Base-by-base conservation (phyloP, 2,888 invertebrate genomes). In the Stratiomys singularior region DNA sequence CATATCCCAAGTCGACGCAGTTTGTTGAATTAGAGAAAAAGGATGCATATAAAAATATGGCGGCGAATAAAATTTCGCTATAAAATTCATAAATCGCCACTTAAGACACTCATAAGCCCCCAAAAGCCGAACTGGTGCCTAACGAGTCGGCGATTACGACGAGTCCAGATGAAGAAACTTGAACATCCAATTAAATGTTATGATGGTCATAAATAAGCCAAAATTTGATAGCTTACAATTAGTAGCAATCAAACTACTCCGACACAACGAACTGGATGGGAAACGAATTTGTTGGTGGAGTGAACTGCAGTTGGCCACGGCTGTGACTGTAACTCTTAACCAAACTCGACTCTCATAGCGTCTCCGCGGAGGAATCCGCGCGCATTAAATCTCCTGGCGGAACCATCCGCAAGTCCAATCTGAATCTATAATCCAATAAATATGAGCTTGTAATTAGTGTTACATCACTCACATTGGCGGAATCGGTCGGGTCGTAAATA, bases 171-270 rank as follows among this genome's bases (percentile, higher is more conserved):
- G 30, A 58, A 58, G 60, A 74, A 23, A 58, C 30, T 30, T 60
- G 58, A 74, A 18, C 74, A 74, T 30, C 74, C 74, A 74, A 74
- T 74, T 74, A 74, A 60, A 60, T 60, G 60, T 74, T 74, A 74
- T 60, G 74, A 74, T 37, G 60, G 60, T 60, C 37, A 74, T 74
- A 74, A 74, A 74, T 74, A 74, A 74, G 60, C 74, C 74, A 74
- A 74, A 58, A 74, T 74, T 74, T 74, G 52, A 74, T 74, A 60
- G 74, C 74, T 74, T 21, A 37, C 74, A 74, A 74, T 74, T 74
- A 74, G 74, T 74, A 74, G 74, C 74, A 74, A 74, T 74, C 74
- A 74, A 74, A 74, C 11, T 58, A 30, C 28, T 60, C 58, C 15
- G 23, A 37, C 52, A 28, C 30, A 23, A 18, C 60, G 21, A 18